A percentile compares a stretch with the other conserved stretches of the same genome.
These are phyloP conservation scores for Nycticebus coucang DNA, from an alignment of 2,113 vertebrate species.

Conservation along the genomic window DNA sequence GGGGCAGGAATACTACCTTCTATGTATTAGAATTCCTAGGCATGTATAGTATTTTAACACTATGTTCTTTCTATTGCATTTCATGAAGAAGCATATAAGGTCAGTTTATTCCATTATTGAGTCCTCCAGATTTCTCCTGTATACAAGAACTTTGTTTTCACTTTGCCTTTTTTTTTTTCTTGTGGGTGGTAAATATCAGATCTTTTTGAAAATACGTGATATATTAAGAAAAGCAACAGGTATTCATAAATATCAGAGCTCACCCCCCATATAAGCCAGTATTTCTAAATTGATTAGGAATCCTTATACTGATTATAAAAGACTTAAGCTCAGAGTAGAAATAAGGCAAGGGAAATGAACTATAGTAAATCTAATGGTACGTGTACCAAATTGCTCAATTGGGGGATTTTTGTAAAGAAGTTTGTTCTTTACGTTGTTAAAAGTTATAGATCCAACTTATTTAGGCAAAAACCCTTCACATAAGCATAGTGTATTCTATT, in stretches of 20 bases:
- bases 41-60: neutral
- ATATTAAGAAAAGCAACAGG: conserved; percentile 7
- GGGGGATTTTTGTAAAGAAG: neutral
- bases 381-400: neutral
- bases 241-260: neutral
- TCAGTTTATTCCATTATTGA: neutral
- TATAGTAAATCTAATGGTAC: neutral
- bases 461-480: neutral
- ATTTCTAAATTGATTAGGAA: neutral
- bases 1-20: neutral
- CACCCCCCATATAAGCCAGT: neutral
- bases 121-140: neutral
- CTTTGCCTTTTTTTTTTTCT: neutral
- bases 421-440: neutral
- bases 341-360: neutral
- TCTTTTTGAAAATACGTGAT: neutral
- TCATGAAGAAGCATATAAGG: neutral
- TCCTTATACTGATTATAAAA: neutral
- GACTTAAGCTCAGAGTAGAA: neutral
- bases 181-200: neutral
- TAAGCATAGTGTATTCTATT: neutral
- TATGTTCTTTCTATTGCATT: neutral
- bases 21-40: too few species aligned
- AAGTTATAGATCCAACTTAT: neutral
- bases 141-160: neutral